A percentile compares a stretch with the other conserved stretches of the same genome.
phyloP scores from a whole-genome alignment of 2,888 invertebrate genomes.

The Pterostichus niger region DNA sequence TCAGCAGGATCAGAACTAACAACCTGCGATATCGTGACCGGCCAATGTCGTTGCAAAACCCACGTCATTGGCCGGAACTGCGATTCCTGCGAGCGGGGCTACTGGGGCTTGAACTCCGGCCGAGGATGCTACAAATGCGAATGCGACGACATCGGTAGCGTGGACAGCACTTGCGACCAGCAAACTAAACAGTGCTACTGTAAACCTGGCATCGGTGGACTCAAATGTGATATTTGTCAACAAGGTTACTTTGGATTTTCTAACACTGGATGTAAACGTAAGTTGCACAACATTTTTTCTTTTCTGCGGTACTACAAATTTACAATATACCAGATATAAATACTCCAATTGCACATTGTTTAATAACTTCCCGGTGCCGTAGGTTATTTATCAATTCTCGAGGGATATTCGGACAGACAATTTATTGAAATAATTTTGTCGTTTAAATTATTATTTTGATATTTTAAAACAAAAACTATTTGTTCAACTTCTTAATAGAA shows the following conservation, averaged over 20 bases:
- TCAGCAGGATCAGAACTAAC: constrained; percentile 84
- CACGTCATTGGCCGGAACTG: constrained; percentile 88
- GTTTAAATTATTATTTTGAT: too few relatives aligned
- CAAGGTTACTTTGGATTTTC: constrained; percentile 89
- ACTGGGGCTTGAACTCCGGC: constrained; percentile 87
- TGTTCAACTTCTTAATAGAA: too few relatives aligned
- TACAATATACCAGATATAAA: background rate
- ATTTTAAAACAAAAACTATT: too few relatives aligned
- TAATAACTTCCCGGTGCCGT: too few relatives aligned
- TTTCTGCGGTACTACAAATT: background rate
- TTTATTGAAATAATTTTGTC: too few relatives aligned
- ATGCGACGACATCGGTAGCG: constrained; percentile 86
- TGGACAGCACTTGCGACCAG: constrained; percentile 85
- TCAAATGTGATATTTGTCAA: constrained; percentile 86
- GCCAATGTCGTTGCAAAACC: constrained; percentile 87
- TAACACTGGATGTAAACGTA: constrained; percentile 87
- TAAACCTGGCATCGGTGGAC: constrained; percentile 87
- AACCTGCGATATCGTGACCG: constrained; percentile 87
- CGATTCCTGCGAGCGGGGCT: constrained; percentile 87
- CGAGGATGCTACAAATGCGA: constrained; percentile 90
- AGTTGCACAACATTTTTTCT: background rate
- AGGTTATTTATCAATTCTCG: too few relatives aligned
- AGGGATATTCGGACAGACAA: too few relatives aligned
- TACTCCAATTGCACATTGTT: too few relatives aligned
- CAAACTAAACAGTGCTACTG: constrained; percentile 89